Evolutionary conservation across 2,797 vertebrate species (phyloP).

Genomic region (Sebastes taczanowskii): DNA sequence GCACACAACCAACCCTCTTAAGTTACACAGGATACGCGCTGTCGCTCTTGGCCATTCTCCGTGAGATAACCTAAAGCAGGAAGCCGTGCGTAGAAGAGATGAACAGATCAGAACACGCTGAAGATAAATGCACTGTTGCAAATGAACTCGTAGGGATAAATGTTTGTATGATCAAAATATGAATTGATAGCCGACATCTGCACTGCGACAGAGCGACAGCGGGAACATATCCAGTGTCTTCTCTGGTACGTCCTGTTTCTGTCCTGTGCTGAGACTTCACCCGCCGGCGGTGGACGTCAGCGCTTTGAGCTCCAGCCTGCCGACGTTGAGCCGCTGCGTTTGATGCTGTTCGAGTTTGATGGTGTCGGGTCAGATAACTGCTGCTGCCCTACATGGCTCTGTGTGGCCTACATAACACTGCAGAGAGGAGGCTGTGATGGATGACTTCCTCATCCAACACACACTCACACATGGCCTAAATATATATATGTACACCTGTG

Average conservation of each 20-base stretch:
- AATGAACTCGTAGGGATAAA: neutral
- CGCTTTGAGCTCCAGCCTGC: neutral
- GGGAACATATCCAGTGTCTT: neutral
- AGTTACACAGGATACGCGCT: neutral
- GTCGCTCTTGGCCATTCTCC: too few species aligned
- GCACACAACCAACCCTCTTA: neutral
- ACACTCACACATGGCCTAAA: conserved; percentile 39
- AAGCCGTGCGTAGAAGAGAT: neutral
- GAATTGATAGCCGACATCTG: neutral
- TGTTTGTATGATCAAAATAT: neutral
- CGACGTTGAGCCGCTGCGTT: neutral
- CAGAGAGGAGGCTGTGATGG: conserved; percentile 48
- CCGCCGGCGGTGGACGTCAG: neutral
- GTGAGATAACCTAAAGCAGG: neutral
- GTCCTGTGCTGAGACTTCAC: neutral
- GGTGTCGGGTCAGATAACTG: conserved; percentile 41
- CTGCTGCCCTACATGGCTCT: conserved; percentile 54
- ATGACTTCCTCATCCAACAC: conserved; percentile 13
- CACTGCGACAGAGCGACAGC: neutral
- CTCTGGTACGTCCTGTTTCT: neutral
- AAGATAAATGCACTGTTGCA: neutral
- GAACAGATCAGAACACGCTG: neutral
- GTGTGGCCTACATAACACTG: conserved; percentile 59
- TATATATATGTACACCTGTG: conserved; percentile 1
- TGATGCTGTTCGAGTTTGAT: neutral